phyloP scores from a whole-genome alignment of 2,797 vertebrate species.

The Spinus pinus region DNA sequence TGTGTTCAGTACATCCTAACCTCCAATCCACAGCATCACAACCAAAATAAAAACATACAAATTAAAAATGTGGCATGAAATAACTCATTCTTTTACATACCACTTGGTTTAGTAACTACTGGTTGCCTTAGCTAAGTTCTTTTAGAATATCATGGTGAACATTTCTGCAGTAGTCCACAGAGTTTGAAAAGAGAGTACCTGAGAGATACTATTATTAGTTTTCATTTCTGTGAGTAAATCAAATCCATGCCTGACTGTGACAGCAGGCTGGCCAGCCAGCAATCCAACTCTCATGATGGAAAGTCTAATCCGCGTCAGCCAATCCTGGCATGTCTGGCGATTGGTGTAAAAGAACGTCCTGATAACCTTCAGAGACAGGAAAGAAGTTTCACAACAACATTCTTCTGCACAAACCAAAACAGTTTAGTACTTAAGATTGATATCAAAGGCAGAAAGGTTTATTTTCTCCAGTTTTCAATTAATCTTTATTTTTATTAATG shows the following conservation, averaged over 20 bases:
- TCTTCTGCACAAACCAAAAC: not conserved
- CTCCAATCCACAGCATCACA: not conserved
- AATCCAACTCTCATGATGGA: slow-evolving; percentile 96
- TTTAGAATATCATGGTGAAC: not conserved
- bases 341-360: slow-evolving; percentile 98
- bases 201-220: slow-evolving; percentile 80
- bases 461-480: not conserved
- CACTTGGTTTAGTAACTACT: not conserved
- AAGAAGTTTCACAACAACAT: not conserved
- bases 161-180: not conserved
- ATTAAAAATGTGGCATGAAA: not conserved
- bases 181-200: slow-evolving; percentile 75
- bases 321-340: slow-evolving; percentile 97
- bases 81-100: not conserved
- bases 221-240: slow-evolving; percentile 96
- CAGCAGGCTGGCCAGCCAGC: slow-evolving; percentile 95
- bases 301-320: slow-evolving; percentile 94
- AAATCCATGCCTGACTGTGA: slow-evolving; percentile 95
- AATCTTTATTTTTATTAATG: not conserved
- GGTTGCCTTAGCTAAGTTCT: not conserved
- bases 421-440: not conserved
- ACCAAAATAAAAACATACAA: not conserved
- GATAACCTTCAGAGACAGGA: slow-evolving; percentile 81
- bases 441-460: not conserved
- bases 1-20: not conserved